Conservation (phyloP, 2,797 vertebrate genomes). For the Neosilurus mollespiculum region DNA sequence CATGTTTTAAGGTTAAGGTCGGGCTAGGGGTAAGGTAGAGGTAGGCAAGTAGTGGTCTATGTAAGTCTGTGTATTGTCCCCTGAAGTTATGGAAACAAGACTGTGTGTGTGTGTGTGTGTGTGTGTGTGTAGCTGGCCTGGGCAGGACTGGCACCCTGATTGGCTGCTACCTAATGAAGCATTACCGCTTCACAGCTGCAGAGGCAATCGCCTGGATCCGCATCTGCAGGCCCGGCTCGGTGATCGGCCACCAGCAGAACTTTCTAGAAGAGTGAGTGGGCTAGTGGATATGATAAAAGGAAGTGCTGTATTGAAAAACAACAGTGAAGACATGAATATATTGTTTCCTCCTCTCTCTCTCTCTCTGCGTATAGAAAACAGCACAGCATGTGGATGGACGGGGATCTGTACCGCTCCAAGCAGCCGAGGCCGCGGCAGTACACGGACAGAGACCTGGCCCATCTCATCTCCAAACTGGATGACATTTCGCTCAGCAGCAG, state of each 20-base stretch:
- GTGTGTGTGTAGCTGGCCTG: conserved; percentile 73
- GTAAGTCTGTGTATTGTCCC: no score
- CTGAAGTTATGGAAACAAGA: neutral
- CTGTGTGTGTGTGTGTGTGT: neutral
- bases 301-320: neutral
- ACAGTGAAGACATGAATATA: neutral
- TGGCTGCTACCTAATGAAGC: conserved; percentile 87
- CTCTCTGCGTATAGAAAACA: conserved; percentile 77
- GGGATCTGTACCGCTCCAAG: conserved; percentile 81
- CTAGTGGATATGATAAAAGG: neutral
- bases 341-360: neutral
- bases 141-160: conserved; percentile 85
- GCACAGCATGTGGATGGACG: conserved; percentile 84
- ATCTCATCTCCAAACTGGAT: conserved; percentile 81
- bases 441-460: conserved; percentile 70
- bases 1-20: no score
- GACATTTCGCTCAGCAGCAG: conserved; percentile 78
- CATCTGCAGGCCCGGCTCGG: conserved; percentile 83
- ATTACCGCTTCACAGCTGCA: conserved; percentile 82
- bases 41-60: no score
- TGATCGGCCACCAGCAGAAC: conserved; percentile 86
- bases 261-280: conserved; percentile 83
- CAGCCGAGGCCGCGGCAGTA: conserved; percentile 56
- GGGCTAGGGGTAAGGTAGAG: no score
- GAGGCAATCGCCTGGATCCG: conserved; percentile 85